Conservation (phyloP, 2,113 vertebrate genomes). For the Poeciliopsis turrubarensis region DNA sequence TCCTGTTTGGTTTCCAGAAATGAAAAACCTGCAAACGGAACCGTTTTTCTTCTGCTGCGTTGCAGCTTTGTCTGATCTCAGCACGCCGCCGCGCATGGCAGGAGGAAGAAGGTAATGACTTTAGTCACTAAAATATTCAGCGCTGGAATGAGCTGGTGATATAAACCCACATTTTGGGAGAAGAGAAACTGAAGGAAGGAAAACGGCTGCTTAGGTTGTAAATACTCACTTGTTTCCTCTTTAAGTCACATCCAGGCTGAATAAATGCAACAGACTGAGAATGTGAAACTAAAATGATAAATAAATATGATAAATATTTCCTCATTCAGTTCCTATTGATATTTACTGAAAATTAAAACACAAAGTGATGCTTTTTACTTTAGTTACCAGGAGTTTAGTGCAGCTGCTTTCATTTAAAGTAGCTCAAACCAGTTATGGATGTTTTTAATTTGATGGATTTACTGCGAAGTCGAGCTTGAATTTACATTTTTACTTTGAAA, state of each 20-base stretch:
- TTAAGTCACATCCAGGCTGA: not conserved
- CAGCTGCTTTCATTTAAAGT: constrained; percentile 32
- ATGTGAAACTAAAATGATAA: too few relatives aligned
- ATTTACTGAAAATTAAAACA: not conserved
- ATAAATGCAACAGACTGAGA: not conserved
- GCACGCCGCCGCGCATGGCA: not conserved
- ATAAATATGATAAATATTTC: too few relatives aligned
- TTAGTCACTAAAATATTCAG: constrained; percentile 4
- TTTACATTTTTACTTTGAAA: not conserved
- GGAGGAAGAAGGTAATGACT: not conserved
- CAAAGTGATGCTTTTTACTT: not conserved
- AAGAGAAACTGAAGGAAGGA: not conserved
- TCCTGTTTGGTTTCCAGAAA: not conserved
- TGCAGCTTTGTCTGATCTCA: not conserved
- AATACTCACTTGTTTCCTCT: not conserved
- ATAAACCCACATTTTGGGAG: not conserved
- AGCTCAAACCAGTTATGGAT: constrained; percentile 22
- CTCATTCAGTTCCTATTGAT: not conserved
- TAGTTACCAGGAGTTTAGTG: constrained; percentile 45
- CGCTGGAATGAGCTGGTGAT: not conserved
- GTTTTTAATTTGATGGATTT: constrained; percentile 7
- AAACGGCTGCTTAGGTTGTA: not conserved
- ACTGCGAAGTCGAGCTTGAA: not conserved
- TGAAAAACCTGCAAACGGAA: not conserved
- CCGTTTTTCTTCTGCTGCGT: not conserved